Base-by-base conservation (phyloP, 2,113 vertebrate species). In the Percopsis transmontana region DNA sequence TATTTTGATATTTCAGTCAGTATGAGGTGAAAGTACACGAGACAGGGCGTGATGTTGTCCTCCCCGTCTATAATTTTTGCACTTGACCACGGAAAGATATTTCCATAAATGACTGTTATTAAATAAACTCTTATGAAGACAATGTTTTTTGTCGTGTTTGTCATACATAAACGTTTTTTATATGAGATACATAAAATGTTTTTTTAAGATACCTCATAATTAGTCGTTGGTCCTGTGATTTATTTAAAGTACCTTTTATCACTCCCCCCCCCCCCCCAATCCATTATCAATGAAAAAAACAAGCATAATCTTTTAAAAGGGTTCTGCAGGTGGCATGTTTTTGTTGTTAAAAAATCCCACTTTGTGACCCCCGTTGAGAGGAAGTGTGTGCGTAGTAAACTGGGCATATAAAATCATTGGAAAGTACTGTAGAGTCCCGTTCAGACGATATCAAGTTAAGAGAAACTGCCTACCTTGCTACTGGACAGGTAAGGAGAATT, bases 101-200 rank as follows among this genome's bases (percentile, higher is more conserved):
- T 91, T 88, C 88, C 85, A 88, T 74, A 72, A 89, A 81, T 72
- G 86, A 91, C 89, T 91, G 85, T 89, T 90, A 85, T 21, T 9
- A 14, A 53, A 23, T 23, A 51, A 51, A 10, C 5, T 75, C 77
- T 20, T 68, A 72, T 66, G 61, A 86, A 80, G 67, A 81, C 59
- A 24, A 60, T 44, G 59, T 40, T 63, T 40, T 39, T 48, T 53
- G 33, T 55, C 40, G 7, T 50, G 1, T 42, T 62, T 24, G 21
- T 14, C 21, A n/a, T 14, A 15, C 33, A n/a, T 54, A 1, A n/a
- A 21, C n/a, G 5, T 50, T 1, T 50, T 59, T 8, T 77, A 38
- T 13, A n/a, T 39, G 55, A 18, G 33, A 33, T 18, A 6, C 14
- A 19, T 18, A 16, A 13, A 57, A 12, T n/a, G n/a, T n/a, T n/a